phyloP scores from a whole-genome alignment of 2,888 invertebrate species.

The Limnephilus marmoratus region DNA sequence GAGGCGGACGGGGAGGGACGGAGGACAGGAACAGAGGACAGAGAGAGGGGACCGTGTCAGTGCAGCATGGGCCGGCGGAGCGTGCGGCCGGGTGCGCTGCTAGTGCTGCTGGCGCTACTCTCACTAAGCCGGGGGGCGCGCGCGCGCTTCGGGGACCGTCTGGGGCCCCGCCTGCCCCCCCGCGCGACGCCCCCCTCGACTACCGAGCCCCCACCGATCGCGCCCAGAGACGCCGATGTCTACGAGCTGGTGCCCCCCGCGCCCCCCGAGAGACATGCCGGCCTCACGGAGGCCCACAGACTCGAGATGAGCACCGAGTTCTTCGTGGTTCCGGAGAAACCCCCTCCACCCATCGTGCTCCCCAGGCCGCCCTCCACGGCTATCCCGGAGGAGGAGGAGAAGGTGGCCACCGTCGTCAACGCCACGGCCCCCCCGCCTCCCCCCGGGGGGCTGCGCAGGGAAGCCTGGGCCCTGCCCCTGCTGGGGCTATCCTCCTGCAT shows the following conservation, averaged over 20 bases:
- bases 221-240: slow-evolving; percentile 69
- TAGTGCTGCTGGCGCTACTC: slow-evolving; percentile 70
- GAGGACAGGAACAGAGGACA: not conserved
- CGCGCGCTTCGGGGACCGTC: slow-evolving; percentile 69
- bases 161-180: slow-evolving; percentile 72
- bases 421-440: slow-evolving; percentile 68
- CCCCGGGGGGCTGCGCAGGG: slow-evolving; percentile 78
- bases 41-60: slow-evolving; percentile 68
- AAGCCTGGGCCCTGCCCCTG: slow-evolving; percentile 94
- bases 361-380: slow-evolving; percentile 69
- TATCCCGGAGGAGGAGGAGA: slow-evolving; percentile 61
- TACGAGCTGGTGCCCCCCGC: slow-evolving; percentile 67
- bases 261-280: slow-evolving; percentile 70
- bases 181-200: slow-evolving; percentile 67
- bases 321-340: slow-evolving; percentile 84
- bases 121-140: slow-evolving; percentile 70
- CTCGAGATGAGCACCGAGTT: slow-evolving; percentile 91
- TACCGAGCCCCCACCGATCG: slow-evolving; percentile 67
- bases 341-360: slow-evolving; percentile 70
- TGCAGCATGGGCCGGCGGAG: slow-evolving; percentile 69
- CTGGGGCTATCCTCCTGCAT: slow-evolving; percentile 89
- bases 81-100: slow-evolving; percentile 73
- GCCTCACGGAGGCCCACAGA: slow-evolving; percentile 73
- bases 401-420: slow-evolving; percentile 55
- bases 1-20: not conserved